Evolutionary conservation across 2,113 vertebrate species (phyloP), one percentile per base, ranked within the genome.

Genomic region (Craseonycteris thonglongyai): DNA sequence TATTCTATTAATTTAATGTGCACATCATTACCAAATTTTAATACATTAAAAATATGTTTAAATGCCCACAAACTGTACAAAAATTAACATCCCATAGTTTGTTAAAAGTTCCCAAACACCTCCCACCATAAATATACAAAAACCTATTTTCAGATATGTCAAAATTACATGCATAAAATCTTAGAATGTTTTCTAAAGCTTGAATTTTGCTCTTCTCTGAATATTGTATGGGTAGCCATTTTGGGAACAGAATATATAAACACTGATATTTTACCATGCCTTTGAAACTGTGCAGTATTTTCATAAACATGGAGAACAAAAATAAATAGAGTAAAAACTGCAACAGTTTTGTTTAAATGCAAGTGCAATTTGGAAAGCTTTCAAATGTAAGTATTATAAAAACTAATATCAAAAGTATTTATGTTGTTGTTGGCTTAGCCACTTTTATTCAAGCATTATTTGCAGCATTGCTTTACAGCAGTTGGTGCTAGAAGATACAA

Each of bases 1-100:
- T 94, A 82, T 71, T 87, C 97, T 66, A 93, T 95, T 96, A 97
- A 96, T 95, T 97, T 97, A 94, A 97, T 94, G 82, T 97, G 98
- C 96, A 98, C 96, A 74, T 97, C 98, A 97, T 98, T 98, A 97
- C 96, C 97, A 98, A 98, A 97, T 97, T 96, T 96, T 96, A 98
- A 97, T 98, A 97, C 95, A 97, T 98, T 97, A 98, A 98, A 98
- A 98, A 98, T 96, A 97, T 95, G 88, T 98, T 96, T 97, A 98
- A 98, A 98, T 98, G 95, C 96, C 96, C 96, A 95, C 95, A 98
- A 90, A 97, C 97, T 98, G 78, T 98, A 97, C 96, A 97, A 98
- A 98, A 98, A 98, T 97, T 86, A 98, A 98, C 94, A 97, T 65
- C 95, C 92, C 91, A 96, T 74, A 96, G 96, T 97, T 92, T 90